Percentiles rank a stretch among this genome's conserved stretches.
These are phyloP conservation scores for Caenorhabditis plicata DNA, from an alignment of 2,888 invertebrate genomes.

Conservation along the genomic window DNA sequence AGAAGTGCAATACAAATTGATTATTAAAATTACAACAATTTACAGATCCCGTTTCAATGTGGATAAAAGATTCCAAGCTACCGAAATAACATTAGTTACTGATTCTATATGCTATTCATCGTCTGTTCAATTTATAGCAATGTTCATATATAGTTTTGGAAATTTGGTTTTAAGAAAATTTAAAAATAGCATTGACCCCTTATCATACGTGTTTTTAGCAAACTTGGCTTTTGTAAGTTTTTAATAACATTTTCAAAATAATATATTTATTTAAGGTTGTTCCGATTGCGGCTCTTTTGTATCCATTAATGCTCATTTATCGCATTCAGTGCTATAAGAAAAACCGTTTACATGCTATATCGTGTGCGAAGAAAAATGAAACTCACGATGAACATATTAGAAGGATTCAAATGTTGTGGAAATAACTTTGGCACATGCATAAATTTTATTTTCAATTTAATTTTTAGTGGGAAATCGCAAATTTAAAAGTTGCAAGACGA, in stretches of 20 bases:
- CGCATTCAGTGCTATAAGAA: not conserved
- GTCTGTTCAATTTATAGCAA: not conserved
- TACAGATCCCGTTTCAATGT: not conserved
- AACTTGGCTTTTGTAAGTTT: not conserved
- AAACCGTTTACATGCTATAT: not conserved
- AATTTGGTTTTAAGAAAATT: not conserved
- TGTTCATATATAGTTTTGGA: not conserved
- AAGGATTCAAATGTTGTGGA: not conserved
- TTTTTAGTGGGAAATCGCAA: no score
- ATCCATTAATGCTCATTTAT: not conserved
- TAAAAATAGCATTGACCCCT: not conserved
- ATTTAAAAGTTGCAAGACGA: no score
- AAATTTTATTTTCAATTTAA: no score
- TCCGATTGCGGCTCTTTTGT: not conserved
- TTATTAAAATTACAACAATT: no score
- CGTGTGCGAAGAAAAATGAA: not conserved
- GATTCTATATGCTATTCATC: not conserved
- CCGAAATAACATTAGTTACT: not conserved
- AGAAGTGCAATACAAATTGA: no score
- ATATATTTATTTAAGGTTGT: not conserved
- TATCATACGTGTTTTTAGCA: not conserved
- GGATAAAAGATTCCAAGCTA: not conserved
- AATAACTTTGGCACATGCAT: no score
- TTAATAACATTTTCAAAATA: not conserved
- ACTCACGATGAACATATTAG: not conserved